Evolutionary conservation across 2,888 invertebrate genomes (phyloP), one percentile per base, ranked within the genome.

Genomic region (Trachelus tabidus): DNA sequence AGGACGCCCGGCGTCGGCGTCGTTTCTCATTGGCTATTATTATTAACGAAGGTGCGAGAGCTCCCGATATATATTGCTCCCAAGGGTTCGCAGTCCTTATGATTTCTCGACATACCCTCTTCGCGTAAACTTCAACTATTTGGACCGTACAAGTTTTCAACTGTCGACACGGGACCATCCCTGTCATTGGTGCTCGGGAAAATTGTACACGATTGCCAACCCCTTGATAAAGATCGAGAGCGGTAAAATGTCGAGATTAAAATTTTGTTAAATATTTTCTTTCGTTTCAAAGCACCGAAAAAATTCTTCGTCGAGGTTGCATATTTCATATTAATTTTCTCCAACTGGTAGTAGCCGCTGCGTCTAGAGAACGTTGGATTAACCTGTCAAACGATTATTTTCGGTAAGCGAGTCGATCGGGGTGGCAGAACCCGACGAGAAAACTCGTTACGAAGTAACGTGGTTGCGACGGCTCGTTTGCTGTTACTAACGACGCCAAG

Each of bases 151-250:
- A 80, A 82, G 83, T 85, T 86, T 56, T 84, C 85, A 86, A 86
- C 86, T 86, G 86, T 87, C 86, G 85, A 82, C 82, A 81, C 85
- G 86, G 86, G 82, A 34, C 79, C 77, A 77, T 75, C 82, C 81
- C 75, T 84, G 79, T 83, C 81, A 82, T 23, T 23, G 23, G 9
- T 56, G 56, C 56, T 23, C 23, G 56, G 0, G 9, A 56, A 23
- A 23, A 56, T 56, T 56, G 23, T 9, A 23, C 56, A 56, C 9
- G 56, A 1, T 23, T 56, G 9, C 23, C 56, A 56, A 23, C 2
- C 56, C 56, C 56, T 23, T 2, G 15, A 9, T 23, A 9, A 56
- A 56, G 23, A 37, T 23, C 23, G 23, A 56, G 23, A 23, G 9
- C 9, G 23, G 6, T n/a, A 56, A 56, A 56, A 23, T 23, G 9